Percentiles rank a stretch among this genome's conserved stretches.
Conservation (phyloP, 2,113 vertebrate genomes). For the Daubentonia madagascariensis region DNA sequence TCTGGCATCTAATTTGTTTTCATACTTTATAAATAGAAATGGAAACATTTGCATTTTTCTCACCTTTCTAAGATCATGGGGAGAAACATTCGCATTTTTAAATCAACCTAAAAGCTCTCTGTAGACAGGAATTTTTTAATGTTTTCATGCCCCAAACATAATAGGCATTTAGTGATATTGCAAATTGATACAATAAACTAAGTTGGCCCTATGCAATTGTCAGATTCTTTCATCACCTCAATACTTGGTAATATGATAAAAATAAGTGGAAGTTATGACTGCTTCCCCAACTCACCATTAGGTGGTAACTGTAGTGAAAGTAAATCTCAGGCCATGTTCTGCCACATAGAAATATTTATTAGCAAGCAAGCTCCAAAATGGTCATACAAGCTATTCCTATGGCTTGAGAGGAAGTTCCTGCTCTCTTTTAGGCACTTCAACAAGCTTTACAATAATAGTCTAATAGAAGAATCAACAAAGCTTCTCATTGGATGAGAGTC, state of each 20-base stretch:
- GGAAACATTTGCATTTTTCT: no score
- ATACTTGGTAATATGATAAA: not conserved
- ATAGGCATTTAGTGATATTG: not conserved
- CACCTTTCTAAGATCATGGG: no score
- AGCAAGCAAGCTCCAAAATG: not conserved
- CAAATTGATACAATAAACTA: not conserved
- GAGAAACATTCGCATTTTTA: no score
- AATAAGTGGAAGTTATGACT: not conserved
- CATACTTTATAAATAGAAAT: conserved; percentile 36
- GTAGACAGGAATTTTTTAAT: not conserved
- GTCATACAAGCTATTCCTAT: not conserved
- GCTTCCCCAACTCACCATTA: not conserved
- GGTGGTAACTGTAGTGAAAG: not conserved
- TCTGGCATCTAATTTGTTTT: conserved; percentile 41
- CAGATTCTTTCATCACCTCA: not conserved
- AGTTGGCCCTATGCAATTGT: not conserved
- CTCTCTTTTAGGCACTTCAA: not conserved
- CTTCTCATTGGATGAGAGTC: not conserved
- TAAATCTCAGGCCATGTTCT: not conserved
- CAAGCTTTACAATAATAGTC: not conserved
- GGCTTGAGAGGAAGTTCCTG: not conserved
- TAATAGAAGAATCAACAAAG: not conserved
- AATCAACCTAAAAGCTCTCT: conserved; percentile 5
- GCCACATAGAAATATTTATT: not conserved
- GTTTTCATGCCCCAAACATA: not conserved